Conservation (phyloP, 2,888 invertebrate species). For the Ochropleura leucogaster region DNA sequence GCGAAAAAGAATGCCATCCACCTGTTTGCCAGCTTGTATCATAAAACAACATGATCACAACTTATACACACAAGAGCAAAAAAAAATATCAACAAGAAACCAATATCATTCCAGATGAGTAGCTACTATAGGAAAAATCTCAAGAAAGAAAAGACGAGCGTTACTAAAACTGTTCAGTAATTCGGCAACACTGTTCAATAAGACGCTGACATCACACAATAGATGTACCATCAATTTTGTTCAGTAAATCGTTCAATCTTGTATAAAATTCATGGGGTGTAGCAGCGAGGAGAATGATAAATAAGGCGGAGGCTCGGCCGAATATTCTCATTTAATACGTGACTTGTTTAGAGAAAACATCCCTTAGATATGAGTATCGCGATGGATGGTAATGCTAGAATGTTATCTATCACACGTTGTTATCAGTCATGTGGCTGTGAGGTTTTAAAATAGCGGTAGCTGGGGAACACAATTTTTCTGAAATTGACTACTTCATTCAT, state of each 20-base stretch:
- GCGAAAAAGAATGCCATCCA: too few relatives aligned
- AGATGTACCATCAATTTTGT: slow-evolving; percentile 90
- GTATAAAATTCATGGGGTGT: slow-evolving; percentile 90
- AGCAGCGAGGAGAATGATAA: slow-evolving; percentile 89
- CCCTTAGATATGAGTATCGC: slow-evolving; percentile 86
- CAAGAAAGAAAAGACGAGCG: slow-evolving; percentile 42
- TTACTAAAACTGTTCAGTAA: slow-evolving; percentile 67
- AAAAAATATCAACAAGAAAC: slow-evolving; percentile 52
- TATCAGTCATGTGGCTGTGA: slow-evolving; percentile 74
- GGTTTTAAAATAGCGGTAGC: slow-evolving; percentile 36
- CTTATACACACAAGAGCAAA: background rate
- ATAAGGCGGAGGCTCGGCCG: slow-evolving; percentile 89
- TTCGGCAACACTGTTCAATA: slow-evolving; percentile 78
- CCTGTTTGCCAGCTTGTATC: background rate
- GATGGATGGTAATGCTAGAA: slow-evolving; percentile 80
- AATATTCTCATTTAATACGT: slow-evolving; percentile 91
- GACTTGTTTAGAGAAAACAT: slow-evolving; percentile 89
- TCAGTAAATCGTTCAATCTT: slow-evolving; percentile 90
- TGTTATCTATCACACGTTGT: slow-evolving; percentile 86
- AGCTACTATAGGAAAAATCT: slow-evolving; percentile 49
- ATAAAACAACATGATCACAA: slow-evolving; percentile 20
- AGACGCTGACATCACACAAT: slow-evolving; percentile 86
- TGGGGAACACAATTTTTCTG: background rate
- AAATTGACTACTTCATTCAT: too few relatives aligned
- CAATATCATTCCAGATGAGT: slow-evolving; percentile 57